phyloP scores from a whole-genome alignment of 2,888 invertebrate genomes.

The Nomada goodeniana region DNA sequence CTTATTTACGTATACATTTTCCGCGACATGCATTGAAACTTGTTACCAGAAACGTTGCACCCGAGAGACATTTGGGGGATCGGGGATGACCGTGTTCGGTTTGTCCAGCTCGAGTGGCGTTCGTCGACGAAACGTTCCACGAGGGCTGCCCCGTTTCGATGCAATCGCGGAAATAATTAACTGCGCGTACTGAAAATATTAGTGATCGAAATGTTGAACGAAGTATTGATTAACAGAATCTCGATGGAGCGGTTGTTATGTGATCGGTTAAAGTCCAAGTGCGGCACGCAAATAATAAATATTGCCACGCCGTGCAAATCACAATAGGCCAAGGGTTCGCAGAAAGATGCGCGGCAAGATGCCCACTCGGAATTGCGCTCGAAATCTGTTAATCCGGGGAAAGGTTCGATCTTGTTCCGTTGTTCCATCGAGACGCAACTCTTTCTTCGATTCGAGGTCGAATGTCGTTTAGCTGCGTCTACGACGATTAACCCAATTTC shows the following conservation, averaged over 20 bases:
- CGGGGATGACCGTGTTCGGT: too few relatives aligned
- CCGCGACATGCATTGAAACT: too few relatives aligned
- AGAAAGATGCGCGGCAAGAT: background rate
- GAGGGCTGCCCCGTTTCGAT: too few relatives aligned
- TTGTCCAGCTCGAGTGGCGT: background rate
- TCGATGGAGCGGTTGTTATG: background rate
- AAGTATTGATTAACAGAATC: background rate
- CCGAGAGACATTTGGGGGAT: too few relatives aligned
- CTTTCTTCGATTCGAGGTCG: slow-evolving; percentile 21
- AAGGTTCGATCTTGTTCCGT: too few relatives aligned
- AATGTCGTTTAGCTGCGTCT: slow-evolving; percentile 23
- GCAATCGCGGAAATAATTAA: too few relatives aligned
- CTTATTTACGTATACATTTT: background rate
- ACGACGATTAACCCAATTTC: slow-evolving; percentile 46
- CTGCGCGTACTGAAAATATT: too few relatives aligned
- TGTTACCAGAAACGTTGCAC: background rate
- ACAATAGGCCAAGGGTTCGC: background rate
- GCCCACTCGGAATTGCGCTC: background rate
- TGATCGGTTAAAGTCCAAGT: background rate
- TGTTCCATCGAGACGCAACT: background rate
- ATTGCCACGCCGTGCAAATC: slow-evolving; percentile 21
- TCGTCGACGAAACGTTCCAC: background rate
- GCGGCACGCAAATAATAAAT: background rate
- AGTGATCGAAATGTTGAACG: too few relatives aligned
- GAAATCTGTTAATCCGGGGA: background rate